Conservation (phyloP, 2,888 invertebrate genomes). For the Parapristionchus giblindavisi region DNA sequence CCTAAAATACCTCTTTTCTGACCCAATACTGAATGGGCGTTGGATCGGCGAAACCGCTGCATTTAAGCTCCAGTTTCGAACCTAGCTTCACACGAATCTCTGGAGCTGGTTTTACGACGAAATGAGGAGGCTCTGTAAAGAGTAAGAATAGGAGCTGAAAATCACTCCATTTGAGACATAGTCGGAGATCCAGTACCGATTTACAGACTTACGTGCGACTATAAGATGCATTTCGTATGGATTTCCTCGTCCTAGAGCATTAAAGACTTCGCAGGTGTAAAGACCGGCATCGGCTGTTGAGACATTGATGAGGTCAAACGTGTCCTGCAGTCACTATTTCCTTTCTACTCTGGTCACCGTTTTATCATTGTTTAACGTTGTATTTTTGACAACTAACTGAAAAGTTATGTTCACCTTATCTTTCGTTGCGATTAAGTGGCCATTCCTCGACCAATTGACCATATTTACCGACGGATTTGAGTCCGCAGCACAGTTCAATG, state of each 20-base stretch:
- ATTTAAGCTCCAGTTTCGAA: conserved; percentile 52
- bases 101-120: conserved; percentile 56
- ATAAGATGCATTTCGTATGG: conserved; percentile 62
- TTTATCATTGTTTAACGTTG: neutral
- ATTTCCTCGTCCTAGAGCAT: conserved; percentile 58
- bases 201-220: conserved; percentile 53
- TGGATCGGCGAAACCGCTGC: conserved; percentile 65
- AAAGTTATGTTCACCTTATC: conserved; percentile 29
- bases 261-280: conserved; percentile 61
- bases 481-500: conserved; percentile 58
- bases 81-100: conserved; percentile 54
- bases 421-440: conserved; percentile 49
- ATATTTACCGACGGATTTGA: conserved; percentile 63
- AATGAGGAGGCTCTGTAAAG: conserved; percentile 56
- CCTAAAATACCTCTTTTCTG: conserved; percentile 58
- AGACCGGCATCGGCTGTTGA: conserved; percentile 57
- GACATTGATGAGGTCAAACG: conserved; percentile 2
- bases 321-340: conserved; percentile 10
- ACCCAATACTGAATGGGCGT: conserved; percentile 65
- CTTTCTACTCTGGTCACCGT: neutral
- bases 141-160: neutral
- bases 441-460: conserved; percentile 66
- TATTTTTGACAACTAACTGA: no score
- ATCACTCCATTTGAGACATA: neutral
- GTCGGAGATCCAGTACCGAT: neutral